phyloP scores from a whole-genome alignment of 2,888 invertebrate species.

The Drosophila affinis region DNA sequence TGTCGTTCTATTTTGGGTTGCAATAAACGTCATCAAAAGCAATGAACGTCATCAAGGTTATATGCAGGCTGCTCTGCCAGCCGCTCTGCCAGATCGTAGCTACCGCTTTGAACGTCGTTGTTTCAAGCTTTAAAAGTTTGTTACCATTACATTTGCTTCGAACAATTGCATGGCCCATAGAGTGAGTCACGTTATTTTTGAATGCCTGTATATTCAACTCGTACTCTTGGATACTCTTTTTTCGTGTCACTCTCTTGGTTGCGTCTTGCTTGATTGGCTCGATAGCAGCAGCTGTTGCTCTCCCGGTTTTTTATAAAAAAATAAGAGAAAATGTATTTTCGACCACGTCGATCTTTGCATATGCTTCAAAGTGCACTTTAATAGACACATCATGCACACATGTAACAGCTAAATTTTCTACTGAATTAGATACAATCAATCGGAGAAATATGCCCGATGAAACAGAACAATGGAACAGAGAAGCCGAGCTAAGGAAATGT shows the following conservation, averaged over 20 bases:
- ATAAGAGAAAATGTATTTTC: not conserved
- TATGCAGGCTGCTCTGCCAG: constrained; percentile 27
- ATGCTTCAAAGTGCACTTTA: not conserved
- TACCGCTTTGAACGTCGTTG: constrained; percentile 7
- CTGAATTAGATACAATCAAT: not conserved
- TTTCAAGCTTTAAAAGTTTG: constrained; percentile 39
- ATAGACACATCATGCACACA: not conserved
- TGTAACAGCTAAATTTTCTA: not conserved
- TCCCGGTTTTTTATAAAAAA: not conserved
- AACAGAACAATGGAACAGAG: not conserved
- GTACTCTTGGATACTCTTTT: constrained; percentile 35
- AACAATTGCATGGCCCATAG: constrained; percentile 20
- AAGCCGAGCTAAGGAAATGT: not conserved
- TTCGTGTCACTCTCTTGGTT: constrained; percentile 26
- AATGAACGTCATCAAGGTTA: constrained; percentile 83
- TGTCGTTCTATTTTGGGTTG: constrained; percentile 73
- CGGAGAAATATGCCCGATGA: not conserved
- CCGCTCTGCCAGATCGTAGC: constrained; percentile 23
- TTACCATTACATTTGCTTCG: constrained; percentile 37
- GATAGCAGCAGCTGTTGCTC: not conserved
- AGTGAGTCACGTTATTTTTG: constrained; percentile 9
- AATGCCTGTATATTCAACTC: constrained; percentile 41
- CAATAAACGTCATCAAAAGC: constrained; percentile 75
- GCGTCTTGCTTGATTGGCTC: not conserved
- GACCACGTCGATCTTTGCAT: not conserved